These are phyloP conservation scores for Papilio xuthus DNA, from an alignment of 1,140 invertebrate genomes.

Conservation along the genomic window DNA sequence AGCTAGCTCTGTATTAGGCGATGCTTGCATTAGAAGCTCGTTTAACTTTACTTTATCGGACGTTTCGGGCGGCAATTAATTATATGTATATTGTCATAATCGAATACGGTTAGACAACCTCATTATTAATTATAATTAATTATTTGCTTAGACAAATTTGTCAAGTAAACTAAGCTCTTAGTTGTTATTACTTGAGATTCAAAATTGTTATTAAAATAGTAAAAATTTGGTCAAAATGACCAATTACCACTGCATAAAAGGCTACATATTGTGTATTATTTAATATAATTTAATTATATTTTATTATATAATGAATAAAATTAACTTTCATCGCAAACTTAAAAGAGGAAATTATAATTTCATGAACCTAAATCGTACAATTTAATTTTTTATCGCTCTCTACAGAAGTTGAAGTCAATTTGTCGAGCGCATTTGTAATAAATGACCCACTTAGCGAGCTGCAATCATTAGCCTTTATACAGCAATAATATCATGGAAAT, in stretches of 20 bases:
- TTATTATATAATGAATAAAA: no score
- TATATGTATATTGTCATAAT: slow-evolving; percentile 20
- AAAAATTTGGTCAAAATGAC: slow-evolving; percentile 9
- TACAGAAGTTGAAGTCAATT: slow-evolving; percentile 25
- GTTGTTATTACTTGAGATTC: background rate
- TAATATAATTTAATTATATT: background rate
- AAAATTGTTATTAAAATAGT: slow-evolving; percentile 4
- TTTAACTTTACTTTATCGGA: slow-evolving; percentile 45
- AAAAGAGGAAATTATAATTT: background rate
- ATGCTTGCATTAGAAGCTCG: slow-evolving; percentile 64
- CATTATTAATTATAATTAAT: slow-evolving; percentile 20
- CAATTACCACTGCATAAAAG: background rate
- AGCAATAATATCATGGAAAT: slow-evolving; percentile 58
- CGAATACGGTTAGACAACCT: slow-evolving; percentile 38
- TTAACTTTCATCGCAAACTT: no score
- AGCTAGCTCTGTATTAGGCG: slow-evolving; percentile 60
- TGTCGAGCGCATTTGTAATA: slow-evolving; percentile 18
- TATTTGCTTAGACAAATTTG: background rate
- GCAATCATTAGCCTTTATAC: slow-evolving; percentile 53
- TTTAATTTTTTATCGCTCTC: background rate
- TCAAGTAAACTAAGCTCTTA: background rate
- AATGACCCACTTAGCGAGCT: slow-evolving; percentile 33
- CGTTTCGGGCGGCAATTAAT: slow-evolving; percentile 29
- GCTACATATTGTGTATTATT: background rate
- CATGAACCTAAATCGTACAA: background rate